A percentile compares a stretch with the other conserved stretches of the same genome.
Evolutionary conservation across 2,888 invertebrate genomes (phyloP).

Genomic region (Pyrrhopygopsis socrates): DNA sequence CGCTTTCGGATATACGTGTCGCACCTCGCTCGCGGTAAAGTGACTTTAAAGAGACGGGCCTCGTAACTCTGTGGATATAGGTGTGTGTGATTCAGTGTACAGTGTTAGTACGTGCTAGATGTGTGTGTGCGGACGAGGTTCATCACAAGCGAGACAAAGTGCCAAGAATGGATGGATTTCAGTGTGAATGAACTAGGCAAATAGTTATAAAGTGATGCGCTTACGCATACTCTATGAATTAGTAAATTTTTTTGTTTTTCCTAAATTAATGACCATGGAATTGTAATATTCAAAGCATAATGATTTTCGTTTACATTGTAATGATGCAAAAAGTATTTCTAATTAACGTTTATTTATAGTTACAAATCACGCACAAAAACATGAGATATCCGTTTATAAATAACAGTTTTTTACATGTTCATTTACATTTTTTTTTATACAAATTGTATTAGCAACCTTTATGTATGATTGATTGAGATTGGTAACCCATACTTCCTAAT

Average conservation of each 20-base stretch:
- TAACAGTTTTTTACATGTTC: slow-evolving; percentile 19
- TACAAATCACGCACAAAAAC: slow-evolving; percentile 32
- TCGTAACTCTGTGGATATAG: slow-evolving; percentile 93
- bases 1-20: slow-evolving; percentile 98
- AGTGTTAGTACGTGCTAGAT: slow-evolving; percentile 77
- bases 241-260: not conserved
- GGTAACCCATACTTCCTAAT: slow-evolving; percentile 19
- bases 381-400: slow-evolving; percentile 2
- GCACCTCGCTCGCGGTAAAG: slow-evolving; percentile 98
- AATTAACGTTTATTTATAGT: slow-evolving; percentile 8
- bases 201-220: slow-evolving; percentile 10
- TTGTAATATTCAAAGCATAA: slow-evolving; percentile 8
- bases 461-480: not conserved
- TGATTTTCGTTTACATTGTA: not conserved
- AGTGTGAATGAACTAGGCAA: not conserved
- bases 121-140: slow-evolving; percentile 46
- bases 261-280: not conserved
- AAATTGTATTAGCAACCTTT: slow-evolving; percentile 12
- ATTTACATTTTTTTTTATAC: slow-evolving; percentile 20
- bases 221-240: slow-evolving; percentile 1
- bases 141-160: slow-evolving; percentile 33
- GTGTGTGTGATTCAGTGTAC: slow-evolving; percentile 67
- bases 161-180: slow-evolving; percentile 33
- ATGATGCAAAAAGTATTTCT: slow-evolving; percentile 2
- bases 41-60: slow-evolving; percentile 98